These are phyloP conservation scores for Platynereis dumerilii DNA, from an alignment of 2,888 invertebrate genomes.

Conservation along the genomic window DNA sequence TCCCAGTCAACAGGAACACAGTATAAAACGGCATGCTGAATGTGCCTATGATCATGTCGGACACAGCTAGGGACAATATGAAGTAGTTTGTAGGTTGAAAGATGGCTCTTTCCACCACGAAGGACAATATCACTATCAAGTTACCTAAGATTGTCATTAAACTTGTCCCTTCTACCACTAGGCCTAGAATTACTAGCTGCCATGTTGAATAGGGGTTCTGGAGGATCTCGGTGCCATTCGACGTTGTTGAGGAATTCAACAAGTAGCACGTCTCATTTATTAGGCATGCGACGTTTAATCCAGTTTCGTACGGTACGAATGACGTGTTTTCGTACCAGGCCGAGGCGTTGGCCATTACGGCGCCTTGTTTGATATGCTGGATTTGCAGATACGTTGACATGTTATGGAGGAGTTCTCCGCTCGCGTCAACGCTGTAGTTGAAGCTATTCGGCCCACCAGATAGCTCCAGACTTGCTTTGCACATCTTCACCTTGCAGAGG, in stretches of 20 bases:
- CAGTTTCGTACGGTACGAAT: too few relatives aligned
- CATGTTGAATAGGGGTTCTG: constrained; percentile 75
- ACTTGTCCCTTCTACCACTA: constrained; percentile 85
- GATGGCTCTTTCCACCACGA: constrained; percentile 87
- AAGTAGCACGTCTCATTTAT: too few relatives aligned
- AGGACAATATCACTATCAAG: constrained; percentile 91
- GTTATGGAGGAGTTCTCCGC: too few relatives aligned
- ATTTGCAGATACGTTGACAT: too few relatives aligned
- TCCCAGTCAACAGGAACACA: constrained; percentile 93
- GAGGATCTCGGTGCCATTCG: too few relatives aligned
- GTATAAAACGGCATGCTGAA: constrained; percentile 99
- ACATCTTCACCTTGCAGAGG: too few relatives aligned
- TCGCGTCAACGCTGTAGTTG: constrained; percentile 16
- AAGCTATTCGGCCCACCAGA: constrained; percentile 7
- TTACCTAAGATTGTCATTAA: constrained; percentile 94
- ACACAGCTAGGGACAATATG: constrained; percentile 96
- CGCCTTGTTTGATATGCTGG: too few relatives aligned
- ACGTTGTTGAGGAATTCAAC: too few relatives aligned
- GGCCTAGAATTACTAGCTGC: constrained; percentile 87
- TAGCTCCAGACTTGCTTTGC: too few relatives aligned
- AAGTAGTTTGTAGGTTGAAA: constrained; percentile 99
- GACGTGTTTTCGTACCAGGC: too few relatives aligned
- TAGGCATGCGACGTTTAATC: too few relatives aligned
- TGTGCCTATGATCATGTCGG: constrained; percentile 95
- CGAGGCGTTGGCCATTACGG: too few relatives aligned